A percentile compares a stretch with the other conserved stretches of the same genome.
These are phyloP conservation scores for Gymnodraco acuticeps DNA, from an alignment of 2,797 vertebrate species.

Conservation along the genomic window DNA sequence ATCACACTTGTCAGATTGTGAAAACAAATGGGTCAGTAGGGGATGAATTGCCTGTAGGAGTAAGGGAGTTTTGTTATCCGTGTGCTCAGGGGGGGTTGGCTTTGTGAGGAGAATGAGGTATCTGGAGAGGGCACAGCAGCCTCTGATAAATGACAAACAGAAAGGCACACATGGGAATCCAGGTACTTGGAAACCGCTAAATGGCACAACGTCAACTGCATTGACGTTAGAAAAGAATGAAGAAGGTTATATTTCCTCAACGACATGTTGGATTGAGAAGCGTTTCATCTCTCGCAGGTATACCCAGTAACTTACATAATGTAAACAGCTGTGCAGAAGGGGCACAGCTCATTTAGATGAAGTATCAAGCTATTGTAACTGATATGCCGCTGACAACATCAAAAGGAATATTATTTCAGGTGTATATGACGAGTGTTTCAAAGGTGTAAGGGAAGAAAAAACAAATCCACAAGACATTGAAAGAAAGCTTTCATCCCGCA, in stretches of 20 bases:
- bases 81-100: slow-evolving; percentile 55
- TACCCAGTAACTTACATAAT: background rate
- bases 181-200: background rate
- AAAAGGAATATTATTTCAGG: slow-evolving; percentile 2
- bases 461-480: slow-evolving; percentile 13
- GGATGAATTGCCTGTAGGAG: slow-evolving; percentile 68
- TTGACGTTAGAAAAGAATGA: background rate
- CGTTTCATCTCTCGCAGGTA: background rate
- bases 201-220: background rate
- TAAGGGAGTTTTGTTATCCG: slow-evolving; percentile 70
- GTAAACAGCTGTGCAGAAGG: slow-evolving; percentile 12
- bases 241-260: background rate
- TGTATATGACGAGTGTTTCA: slow-evolving; percentile 9
- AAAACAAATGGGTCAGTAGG: slow-evolving; percentile 73
- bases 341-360: slow-evolving; percentile 10
- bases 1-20: slow-evolving; percentile 73
- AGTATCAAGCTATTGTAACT: background rate
- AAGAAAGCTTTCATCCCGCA: slow-evolving; percentile 19
- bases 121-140: slow-evolving; percentile 47
- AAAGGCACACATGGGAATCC: slow-evolving; percentile 17
- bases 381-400: background rate
- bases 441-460: slow-evolving; percentile 7
- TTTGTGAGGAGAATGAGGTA: slow-evolving; percentile 69
- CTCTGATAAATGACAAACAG: slow-evolving; percentile 40
- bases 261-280: background rate